A percentile compares a stretch with the other conserved stretches of the same genome.
Conservation (phyloP, 2,797 vertebrate species). For the Echeneis naucrates region DNA sequence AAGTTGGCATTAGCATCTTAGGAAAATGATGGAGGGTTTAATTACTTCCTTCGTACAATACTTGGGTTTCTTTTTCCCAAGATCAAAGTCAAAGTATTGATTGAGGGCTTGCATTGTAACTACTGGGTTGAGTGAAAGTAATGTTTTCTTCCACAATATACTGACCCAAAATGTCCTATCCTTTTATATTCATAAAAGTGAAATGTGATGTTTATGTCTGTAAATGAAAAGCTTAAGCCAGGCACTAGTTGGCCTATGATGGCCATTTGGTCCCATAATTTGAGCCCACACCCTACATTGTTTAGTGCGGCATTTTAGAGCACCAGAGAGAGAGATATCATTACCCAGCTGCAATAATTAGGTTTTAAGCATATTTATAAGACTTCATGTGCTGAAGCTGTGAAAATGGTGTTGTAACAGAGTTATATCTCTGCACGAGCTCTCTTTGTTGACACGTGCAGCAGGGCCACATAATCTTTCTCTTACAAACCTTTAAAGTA, state of each 20-base stretch:
- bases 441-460: slow-evolving; percentile 31
- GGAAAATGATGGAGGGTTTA: slow-evolving; percentile 10
- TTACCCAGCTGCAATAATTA: slow-evolving; percentile 29
- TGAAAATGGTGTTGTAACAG: slow-evolving; percentile 15
- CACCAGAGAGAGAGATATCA: slow-evolving; percentile 14
- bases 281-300: slow-evolving; percentile 49
- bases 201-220: neutral
- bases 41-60: neutral
- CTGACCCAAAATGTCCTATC: neutral
- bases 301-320: slow-evolving; percentile 49
- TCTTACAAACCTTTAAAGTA: slow-evolving; percentile 21
- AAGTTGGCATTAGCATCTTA: slow-evolving; percentile 5
- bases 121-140: neutral
- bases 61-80: slow-evolving; percentile 13
- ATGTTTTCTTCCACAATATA: neutral
- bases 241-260: neutral
- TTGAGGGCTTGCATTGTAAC: slow-evolving; percentile 13
- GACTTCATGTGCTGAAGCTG: slow-evolving; percentile 37
- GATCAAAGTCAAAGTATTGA: slow-evolving; percentile 13
- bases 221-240: neutral
- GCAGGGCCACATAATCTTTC: slow-evolving; percentile 18
- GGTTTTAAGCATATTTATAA: slow-evolving; percentile 56
- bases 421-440: slow-evolving; percentile 21
- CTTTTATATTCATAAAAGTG: slow-evolving; percentile 7
- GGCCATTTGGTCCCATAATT: neutral